Percentiles rank a stretch among this genome's conserved stretches.
Evolutionary conservation across 2,113 vertebrate species (phyloP).

Genomic region (Narcine bancroftii): DNA sequence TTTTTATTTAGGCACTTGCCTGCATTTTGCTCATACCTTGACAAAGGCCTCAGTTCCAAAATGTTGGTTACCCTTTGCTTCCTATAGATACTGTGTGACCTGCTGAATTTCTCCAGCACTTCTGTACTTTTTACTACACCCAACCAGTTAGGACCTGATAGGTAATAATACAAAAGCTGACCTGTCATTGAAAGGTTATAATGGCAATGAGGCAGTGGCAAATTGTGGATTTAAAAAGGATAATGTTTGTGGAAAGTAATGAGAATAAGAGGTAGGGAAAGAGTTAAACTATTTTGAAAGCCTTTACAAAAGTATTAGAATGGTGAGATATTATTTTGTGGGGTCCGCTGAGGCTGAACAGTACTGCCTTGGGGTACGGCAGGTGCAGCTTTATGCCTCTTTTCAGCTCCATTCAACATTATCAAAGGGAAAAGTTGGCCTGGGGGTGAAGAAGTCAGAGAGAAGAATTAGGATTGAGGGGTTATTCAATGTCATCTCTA

Average conservation of each 20-base stretch:
- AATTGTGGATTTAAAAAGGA: background rate
- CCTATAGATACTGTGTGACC: too few species aligned
- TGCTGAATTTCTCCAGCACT: too few species aligned
- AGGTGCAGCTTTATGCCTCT: background rate
- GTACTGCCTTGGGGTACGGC: too few species aligned
- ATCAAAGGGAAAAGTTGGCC: background rate
- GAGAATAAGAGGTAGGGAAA: background rate
- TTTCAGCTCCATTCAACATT: background rate
- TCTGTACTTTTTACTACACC: too few species aligned
- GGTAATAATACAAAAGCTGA: too few species aligned
- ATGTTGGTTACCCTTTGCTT: too few species aligned
- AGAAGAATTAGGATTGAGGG: background rate
- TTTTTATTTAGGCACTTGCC: too few species aligned
- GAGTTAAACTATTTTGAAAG: background rate
- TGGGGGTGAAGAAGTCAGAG: background rate
- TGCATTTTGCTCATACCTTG: too few species aligned
- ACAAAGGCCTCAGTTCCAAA: too few species aligned
- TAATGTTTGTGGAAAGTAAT: background rate
- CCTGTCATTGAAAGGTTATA: background rate
- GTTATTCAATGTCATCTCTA: background rate
- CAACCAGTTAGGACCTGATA: too few species aligned
- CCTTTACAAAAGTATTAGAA: background rate
- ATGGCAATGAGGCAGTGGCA: background rate
- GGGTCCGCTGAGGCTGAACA: background rate
- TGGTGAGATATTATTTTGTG: background rate